phyloP scores from a whole-genome alignment of 2,888 invertebrate genomes.

The Eilema depressum region DNA sequence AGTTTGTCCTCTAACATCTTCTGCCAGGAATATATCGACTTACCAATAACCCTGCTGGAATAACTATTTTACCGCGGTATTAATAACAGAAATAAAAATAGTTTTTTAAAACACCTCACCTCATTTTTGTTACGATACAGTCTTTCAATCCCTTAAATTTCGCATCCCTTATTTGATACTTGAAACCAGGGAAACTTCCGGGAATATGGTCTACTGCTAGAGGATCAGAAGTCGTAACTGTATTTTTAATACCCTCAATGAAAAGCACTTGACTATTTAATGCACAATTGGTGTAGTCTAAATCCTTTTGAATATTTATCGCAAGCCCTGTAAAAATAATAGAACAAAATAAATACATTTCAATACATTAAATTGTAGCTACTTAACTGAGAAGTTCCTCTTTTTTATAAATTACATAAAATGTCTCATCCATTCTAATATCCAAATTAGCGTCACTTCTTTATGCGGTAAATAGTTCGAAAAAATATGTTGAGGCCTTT shows the following conservation, averaged over 20 bases:
- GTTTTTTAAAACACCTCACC: background rate
- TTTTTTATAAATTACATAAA: too few species aligned
- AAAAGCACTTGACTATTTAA: background rate
- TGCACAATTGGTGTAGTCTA: background rate
- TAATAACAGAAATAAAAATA: background rate
- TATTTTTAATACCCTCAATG: constrained; percentile 3
- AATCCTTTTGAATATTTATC: background rate
- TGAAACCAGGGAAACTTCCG: constrained; percentile 2
- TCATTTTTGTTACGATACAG: constrained; percentile 8
- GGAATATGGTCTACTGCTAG: background rate
- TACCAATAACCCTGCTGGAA: background rate
- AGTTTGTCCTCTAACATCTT: too few species aligned
- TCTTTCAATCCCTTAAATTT: constrained; percentile 7
- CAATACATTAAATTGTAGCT: too few species aligned
- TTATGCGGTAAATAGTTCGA: too few species aligned
- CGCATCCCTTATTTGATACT: constrained; percentile 2
- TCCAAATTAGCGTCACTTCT: too few species aligned
- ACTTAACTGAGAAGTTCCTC: too few species aligned
- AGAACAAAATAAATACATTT: too few species aligned
- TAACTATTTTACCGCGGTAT: too few species aligned
- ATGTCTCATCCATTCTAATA: too few species aligned
- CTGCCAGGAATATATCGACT: too few species aligned
- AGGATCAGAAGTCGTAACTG: constrained; percentile 9
- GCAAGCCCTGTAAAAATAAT: background rate
- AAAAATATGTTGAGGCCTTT: too few species aligned